Evolutionary conservation across 2,797 vertebrate species (phyloP), one percentile per base, ranked within the genome.

Genomic region (Falco biarmicus): DNA sequence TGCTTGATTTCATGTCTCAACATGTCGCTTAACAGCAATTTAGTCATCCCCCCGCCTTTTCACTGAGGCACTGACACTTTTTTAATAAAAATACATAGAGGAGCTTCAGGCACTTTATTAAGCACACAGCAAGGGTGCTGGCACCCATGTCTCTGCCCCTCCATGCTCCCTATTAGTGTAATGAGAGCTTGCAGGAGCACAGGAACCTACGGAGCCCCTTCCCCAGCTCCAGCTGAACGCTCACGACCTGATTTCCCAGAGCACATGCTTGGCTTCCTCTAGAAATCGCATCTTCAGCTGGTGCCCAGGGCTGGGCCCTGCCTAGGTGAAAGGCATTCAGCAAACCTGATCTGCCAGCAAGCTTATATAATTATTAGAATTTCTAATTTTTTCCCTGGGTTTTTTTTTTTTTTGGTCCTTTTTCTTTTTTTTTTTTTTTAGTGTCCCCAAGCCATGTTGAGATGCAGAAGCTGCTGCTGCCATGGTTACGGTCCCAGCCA

Each of bases 91-190:
- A 68, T 61, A 91, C 28, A 0, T 78, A 71, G 71, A 96, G 90
- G 91, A 96, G 92, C 95, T 96, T 90, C 41, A 59, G 97, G 97
- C 95, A 94, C 93, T 96, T 97, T 97, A 98, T 98, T 97, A 98
- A 97, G 95, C 59, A 16, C 96, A 92, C 97, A 97, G 97, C 96
- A 96, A 97, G 97, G 92, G 93, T 96, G 76, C 79, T 15, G 6
- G 80, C 17, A 79, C 87, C 87, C 69, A 66, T 69, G 61, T 79
- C 87, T 96, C 74, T 89, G 84, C 88, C 92, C 85, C 69, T 88
- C 69, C 11, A n/a, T 73, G 56, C 60, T 89, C 86, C 60, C 94
- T 83, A 94, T 93, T 84, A 94, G 83, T n/a, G 87, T 82, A 81
- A 89, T 74, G 71, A 93, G 84, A 93, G 57, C 34, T 90, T 77